These are phyloP conservation scores for Dicrostonyx torquatus DNA, from an alignment of 2,797 vertebrate genomes.

Conservation along the genomic window DNA sequence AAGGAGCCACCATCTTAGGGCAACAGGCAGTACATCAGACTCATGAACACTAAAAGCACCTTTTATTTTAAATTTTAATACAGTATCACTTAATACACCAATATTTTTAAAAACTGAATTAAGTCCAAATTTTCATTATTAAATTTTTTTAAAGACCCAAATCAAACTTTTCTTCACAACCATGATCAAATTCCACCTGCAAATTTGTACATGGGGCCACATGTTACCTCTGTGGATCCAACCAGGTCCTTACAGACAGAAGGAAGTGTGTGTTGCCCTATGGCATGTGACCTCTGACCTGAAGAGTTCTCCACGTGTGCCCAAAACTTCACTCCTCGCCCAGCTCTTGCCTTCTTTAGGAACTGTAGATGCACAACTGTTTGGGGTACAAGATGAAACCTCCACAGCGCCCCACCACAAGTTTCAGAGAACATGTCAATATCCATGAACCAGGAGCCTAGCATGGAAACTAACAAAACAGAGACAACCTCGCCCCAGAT, in stretches of 20 bases:
- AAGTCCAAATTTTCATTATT: not conserved
- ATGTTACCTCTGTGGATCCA: not conserved
- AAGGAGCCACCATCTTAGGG: not conserved
- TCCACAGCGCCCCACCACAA: not conserved
- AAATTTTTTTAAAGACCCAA: not conserved
- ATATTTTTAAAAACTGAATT: not conserved
- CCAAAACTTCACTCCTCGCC: not conserved
- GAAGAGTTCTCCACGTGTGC: not conserved
- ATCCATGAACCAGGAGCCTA: too few relatives aligned
- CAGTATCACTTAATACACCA: not conserved
- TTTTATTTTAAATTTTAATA: not conserved
- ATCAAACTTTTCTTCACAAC: not conserved
- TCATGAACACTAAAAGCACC: not conserved
- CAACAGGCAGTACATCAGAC: not conserved
- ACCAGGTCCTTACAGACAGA: not conserved
- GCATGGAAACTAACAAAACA: not conserved
- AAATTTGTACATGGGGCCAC: not conserved
- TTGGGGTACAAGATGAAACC: not conserved
- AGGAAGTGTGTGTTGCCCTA: not conserved
- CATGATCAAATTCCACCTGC: not conserved
- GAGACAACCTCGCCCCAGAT: not conserved
- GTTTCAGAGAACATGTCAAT: not conserved
- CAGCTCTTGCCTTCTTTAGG: not conserved
- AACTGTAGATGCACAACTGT: not conserved
- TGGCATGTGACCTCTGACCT: not conserved